A percentile compares a stretch with the other conserved stretches of the same genome.
These are phyloP conservation scores for Gallinago jamesoni DNA, from an alignment of 2,113 vertebrate genomes.

Conservation along the genomic window DNA sequence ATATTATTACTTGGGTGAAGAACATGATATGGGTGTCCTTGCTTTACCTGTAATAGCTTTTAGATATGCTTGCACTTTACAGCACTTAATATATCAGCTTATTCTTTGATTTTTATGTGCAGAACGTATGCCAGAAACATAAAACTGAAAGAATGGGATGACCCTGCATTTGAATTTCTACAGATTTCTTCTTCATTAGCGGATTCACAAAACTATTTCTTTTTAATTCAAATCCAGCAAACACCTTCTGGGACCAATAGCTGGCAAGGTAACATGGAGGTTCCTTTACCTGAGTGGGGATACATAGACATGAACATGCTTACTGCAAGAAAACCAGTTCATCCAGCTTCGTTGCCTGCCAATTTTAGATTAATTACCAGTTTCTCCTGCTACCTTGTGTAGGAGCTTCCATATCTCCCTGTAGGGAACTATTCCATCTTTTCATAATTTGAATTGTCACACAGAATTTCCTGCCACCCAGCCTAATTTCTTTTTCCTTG, in stretches of 20 bases:
- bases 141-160: background rate
- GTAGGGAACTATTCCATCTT: background rate
- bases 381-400: background rate
- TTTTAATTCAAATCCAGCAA: background rate
- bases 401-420: background rate
- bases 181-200: background rate
- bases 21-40: background rate
- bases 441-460: background rate
- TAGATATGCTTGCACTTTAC: background rate
- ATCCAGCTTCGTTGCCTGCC: background rate
- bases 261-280: background rate
- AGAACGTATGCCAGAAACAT: background rate
- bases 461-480: background rate
- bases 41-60: background rate
- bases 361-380: slow-evolving; percentile 6
- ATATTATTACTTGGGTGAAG: background rate
- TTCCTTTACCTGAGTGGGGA: background rate
- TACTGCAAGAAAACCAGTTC: background rate
- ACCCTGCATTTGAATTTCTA: background rate
- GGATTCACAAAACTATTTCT: background rate
- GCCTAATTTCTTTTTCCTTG: background rate
- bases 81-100: background rate
- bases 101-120: background rate
- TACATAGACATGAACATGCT: background rate
- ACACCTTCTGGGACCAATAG: background rate